A percentile compares a stretch with the other conserved stretches of the same genome.
phyloP scores from a whole-genome alignment of 2,888 invertebrate genomes.

The Caenorhabditis imperialis region DNA sequence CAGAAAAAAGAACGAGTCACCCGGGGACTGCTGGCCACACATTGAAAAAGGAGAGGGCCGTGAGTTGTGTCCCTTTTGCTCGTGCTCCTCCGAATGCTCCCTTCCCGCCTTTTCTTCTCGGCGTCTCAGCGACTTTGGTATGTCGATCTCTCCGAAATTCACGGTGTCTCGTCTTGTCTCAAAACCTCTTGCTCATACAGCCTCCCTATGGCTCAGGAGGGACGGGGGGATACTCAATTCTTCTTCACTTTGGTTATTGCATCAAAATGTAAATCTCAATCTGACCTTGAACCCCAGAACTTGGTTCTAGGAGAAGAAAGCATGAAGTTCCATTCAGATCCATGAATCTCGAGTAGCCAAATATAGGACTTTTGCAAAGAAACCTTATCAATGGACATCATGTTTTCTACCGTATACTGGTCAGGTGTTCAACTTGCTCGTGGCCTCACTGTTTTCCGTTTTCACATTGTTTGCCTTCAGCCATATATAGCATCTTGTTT shows the following conservation, averaged over 20 bases:
- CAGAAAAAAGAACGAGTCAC: conserved; percentile 38
- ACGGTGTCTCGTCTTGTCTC: conserved; percentile 27
- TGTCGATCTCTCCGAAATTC: conserved; percentile 45
- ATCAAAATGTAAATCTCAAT: conserved; percentile 35
- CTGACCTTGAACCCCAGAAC: too few species aligned
- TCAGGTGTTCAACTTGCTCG: too few species aligned
- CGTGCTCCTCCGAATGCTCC: conserved; percentile 46
- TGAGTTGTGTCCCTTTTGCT: conserved; percentile 45
- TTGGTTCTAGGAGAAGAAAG: too few species aligned
- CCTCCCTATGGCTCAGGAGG: conserved; percentile 22
- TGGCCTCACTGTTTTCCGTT: conserved; percentile 5
- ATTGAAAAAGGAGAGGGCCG: conserved; percentile 52
- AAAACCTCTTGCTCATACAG: conserved; percentile 43
- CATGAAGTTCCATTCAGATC: too few species aligned
- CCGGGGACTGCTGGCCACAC: conserved; percentile 33
- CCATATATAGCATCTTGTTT: conserved; percentile 26
- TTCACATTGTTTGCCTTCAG: conserved; percentile 17
- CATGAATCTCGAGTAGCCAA: too few species aligned
- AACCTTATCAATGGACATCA: too few species aligned
- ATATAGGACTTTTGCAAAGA: too few species aligned
- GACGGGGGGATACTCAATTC: conserved; percentile 34
- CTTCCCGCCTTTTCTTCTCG: conserved; percentile 35
- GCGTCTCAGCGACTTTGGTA: conserved; percentile 46
- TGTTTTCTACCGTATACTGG: too few species aligned
- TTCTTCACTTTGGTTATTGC: conserved; percentile 51